Base-by-base conservation (phyloP, 1,140 invertebrate species). In the Brachionus sp. region DNA sequence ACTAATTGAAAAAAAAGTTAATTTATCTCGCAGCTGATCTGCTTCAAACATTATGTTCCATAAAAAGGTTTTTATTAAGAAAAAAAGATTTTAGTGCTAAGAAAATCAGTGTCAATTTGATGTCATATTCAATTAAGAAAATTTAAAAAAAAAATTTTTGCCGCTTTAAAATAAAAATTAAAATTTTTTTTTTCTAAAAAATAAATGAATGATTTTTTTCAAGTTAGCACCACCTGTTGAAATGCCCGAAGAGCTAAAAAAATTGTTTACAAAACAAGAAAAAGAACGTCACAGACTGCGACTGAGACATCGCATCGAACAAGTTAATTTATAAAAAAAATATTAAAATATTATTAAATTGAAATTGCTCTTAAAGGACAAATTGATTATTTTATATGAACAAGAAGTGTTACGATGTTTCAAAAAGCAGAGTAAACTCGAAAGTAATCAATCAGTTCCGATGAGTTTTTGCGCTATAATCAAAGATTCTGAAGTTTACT, bases 321-420 rank as follows among this genome's bases (percentile, higher is more conserved):
- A 80, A 35, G 66, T 70, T 16, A 68, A 64, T 25, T 57, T 1
- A 19, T 19, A 57, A 16, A 57, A 57, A 57, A 57, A 66, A 2
- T n/a, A 66, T 66, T 33, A 10, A 66, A 66, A 23, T 66, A 6
- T 33, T 33, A n/a, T 66, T 46, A 2, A 46, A 46, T n/a, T 46
- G 10, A 46, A 12, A 57, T 57, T 25, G 6, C 12, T 57, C 3
- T 19, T n/a, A 57, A 39, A 70, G 66, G 77, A 80, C 4, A 80
- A 66, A 62, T 19, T 80, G 50, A 62, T 80, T 23, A 57, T 57
- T 23, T 42, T 80, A 29, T 62, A 62, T 44, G 62, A 80, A 62
- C 77, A 62, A 39, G 77, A 80, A 44, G 25, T 80, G 6, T 35
- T 62, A 6, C 62, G 77, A n/a, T 80, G 77, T 25, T 80, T 80